Evolutionary conservation across 2,888 invertebrate species (phyloP).

Genomic region (Apodemia duryi): DNA sequence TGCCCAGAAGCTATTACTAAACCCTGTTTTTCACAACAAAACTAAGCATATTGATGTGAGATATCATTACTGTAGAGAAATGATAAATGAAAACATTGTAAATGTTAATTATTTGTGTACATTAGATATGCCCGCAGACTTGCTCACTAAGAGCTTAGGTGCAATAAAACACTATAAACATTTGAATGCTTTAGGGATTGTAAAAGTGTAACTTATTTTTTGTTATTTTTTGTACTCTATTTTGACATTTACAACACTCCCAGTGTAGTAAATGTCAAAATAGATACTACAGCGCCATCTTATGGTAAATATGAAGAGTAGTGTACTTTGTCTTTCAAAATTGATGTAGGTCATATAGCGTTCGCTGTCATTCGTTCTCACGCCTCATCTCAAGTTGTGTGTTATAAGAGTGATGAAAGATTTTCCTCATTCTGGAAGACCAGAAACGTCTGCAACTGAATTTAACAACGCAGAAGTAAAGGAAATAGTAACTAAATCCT

Average conservation of each 20-base stretch:
- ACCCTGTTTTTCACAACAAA: background rate
- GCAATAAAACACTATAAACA: background rate
- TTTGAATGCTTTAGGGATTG: background rate
- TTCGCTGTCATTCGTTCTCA: too few species aligned
- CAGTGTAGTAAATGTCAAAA: background rate
- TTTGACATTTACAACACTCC: too few species aligned
- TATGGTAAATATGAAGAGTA: too few species aligned
- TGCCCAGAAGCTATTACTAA: background rate
- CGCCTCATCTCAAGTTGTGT: too few species aligned
- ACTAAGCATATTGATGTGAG: constrained; percentile 1
- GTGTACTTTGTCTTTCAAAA: too few species aligned
- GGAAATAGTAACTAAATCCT: too few species aligned
- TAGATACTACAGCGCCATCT: background rate
- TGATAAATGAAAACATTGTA: background rate
- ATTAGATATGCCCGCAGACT: background rate
- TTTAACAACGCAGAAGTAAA: too few species aligned
- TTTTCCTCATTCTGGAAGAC: too few species aligned
- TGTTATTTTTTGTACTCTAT: background rate
- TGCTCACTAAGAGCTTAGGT: background rate
- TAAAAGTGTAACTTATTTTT: background rate
- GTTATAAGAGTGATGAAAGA: too few species aligned
- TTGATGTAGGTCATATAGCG: too few species aligned
- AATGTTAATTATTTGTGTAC: background rate
- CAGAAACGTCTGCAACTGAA: too few species aligned
- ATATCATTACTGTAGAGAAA: background rate